Conservation (phyloP, 2,797 vertebrate species). For the Sphaeramia orbicularis region DNA sequence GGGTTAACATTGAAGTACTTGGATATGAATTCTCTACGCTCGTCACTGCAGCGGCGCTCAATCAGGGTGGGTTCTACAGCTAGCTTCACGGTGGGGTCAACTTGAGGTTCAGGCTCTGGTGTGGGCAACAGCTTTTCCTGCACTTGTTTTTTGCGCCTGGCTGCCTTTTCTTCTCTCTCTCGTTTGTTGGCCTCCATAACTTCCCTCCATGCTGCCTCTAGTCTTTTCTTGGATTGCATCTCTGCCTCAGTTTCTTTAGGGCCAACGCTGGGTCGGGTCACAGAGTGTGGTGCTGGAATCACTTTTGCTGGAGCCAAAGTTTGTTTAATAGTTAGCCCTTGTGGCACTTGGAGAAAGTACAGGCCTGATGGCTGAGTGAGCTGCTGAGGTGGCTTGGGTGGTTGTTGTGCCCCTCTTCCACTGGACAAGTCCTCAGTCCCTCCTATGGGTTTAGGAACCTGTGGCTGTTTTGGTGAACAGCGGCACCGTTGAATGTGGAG, state of each 20-base stretch:
- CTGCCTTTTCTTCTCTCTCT: conserved; percentile 86
- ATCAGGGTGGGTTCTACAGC: conserved; percentile 85
- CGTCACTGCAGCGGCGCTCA: conserved; percentile 84
- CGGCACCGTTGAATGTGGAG: conserved; percentile 94
- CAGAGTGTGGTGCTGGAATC: conserved; percentile 1
- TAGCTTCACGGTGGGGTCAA: conserved; percentile 81
- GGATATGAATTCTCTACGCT: conserved; percentile 90
- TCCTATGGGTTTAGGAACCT: conserved; percentile 56
- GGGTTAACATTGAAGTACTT: conserved; percentile 94
- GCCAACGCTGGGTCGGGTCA: background rate
- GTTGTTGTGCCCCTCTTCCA: conserved; percentile 1
- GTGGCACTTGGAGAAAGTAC: conserved; percentile 78
- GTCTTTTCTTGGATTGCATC: conserved; percentile 77
- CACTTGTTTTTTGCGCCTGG: conserved; percentile 85
- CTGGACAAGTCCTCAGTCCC: background rate
- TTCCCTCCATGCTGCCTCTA: conserved; percentile 81
- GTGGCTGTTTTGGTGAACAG: conserved; percentile 86
- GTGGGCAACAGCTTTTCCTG: conserved; percentile 61
- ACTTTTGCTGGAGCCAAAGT: conserved; percentile 44
- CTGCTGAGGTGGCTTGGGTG: conserved; percentile 50
- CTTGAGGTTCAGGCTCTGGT: conserved; percentile 36
- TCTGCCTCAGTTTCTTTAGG: conserved; percentile 63
- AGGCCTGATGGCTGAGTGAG: conserved; percentile 60
- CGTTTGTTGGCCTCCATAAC: conserved; percentile 82
- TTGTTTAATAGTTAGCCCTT: conserved; percentile 63